These are phyloP conservation scores for Plectropomus leopardus DNA, from an alignment of 2,113 vertebrate genomes.

Conservation along the genomic window DNA sequence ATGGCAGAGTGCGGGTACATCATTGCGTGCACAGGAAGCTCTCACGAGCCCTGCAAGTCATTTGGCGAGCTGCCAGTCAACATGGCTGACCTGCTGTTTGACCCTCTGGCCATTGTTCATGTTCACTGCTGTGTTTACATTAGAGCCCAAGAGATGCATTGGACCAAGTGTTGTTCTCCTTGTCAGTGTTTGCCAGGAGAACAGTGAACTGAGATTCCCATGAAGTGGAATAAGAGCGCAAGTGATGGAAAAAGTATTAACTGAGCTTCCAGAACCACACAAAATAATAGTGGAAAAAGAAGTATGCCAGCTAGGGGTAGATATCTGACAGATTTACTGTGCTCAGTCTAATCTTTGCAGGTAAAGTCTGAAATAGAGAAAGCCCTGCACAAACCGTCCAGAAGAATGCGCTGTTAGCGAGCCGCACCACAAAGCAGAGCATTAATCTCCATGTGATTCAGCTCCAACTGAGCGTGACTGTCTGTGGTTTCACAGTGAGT, in stretches of 20 bases:
- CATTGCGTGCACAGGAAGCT: slow-evolving; percentile 25
- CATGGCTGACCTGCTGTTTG: slow-evolving; percentile 60
- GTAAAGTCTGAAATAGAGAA: not conserved
- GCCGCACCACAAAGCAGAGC: not conserved
- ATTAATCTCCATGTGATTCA: slow-evolving; percentile 21
- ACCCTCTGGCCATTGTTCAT: slow-evolving; percentile 67
- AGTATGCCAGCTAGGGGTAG: not conserved
- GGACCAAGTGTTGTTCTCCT: slow-evolving; percentile 28
- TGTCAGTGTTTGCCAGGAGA: slow-evolving; percentile 38
- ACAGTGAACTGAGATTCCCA: slow-evolving; percentile 14
- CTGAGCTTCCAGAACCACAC: slow-evolving; percentile 4
- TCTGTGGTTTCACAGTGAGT: slow-evolving; percentile 14
- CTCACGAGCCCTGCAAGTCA: slow-evolving; percentile 55
- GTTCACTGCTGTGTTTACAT: slow-evolving; percentile 67
- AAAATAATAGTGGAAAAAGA: slow-evolving; percentile 7
- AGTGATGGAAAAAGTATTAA: slow-evolving; percentile 17
- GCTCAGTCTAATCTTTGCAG: not conserved
- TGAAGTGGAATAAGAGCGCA: not conserved
- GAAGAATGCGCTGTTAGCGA: slow-evolving; percentile 36
- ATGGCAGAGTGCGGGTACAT: slow-evolving; percentile 21
- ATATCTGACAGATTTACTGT: slow-evolving; percentile 9
- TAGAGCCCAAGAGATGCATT: slow-evolving; percentile 49
- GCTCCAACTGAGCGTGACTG: slow-evolving; percentile 18
- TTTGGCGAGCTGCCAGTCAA: slow-evolving; percentile 60
- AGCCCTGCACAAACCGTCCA: slow-evolving; percentile 11